Base-by-base conservation (phyloP, 2,113 vertebrate species). In the Semicossyphus pulcher region DNA sequence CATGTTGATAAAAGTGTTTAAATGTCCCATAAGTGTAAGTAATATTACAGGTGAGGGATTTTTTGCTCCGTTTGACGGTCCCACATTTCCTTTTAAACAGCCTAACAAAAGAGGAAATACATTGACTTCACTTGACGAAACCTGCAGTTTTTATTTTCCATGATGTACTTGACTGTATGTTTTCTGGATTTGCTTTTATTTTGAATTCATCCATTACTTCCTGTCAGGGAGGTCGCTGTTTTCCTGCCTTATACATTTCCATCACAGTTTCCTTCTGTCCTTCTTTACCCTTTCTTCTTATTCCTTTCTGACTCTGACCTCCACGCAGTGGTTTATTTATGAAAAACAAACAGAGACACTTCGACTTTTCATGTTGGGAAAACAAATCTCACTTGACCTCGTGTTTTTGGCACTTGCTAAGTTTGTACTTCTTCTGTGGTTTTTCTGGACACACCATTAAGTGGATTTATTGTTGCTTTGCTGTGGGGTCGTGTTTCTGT, bases 401-500 rank as follows among this genome's bases (percentile, higher is more conserved):
- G 37, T 53, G 29, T 11, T 65, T 57, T 58, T 88, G 76, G 72
- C 66, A 7, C 44, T 2, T 29, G 20, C 26, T 41, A 12, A 12
- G 48, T 73, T 83, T 72, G 61, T 15, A 41, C 69, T 63, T 16
- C 41, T 72, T 75, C 37, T 1, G 34, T 31, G 72, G 59, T 11
- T 77, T 76, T 81, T 63, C 64, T 23, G 14, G 26, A 73, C 15
- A 47, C 48, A 49, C 61, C 85, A 81, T 83, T 67, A 70, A 70
- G 49, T 34, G 44, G 72, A 88, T 86, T 85, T 78, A 85, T 86
- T 70, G 67, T 15, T 29, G 25, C 78, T 81, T 45, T 80, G 42
- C 83, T 32, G 32, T 57, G 42, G 63, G 80, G 78, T 85, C 54
- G 32, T 83, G 80, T 89, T 83, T 76, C 83, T 89, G 83, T 69